These are phyloP conservation scores for Nebria salina DNA, from an alignment of 2,888 invertebrate genomes.

Conservation along the genomic window DNA sequence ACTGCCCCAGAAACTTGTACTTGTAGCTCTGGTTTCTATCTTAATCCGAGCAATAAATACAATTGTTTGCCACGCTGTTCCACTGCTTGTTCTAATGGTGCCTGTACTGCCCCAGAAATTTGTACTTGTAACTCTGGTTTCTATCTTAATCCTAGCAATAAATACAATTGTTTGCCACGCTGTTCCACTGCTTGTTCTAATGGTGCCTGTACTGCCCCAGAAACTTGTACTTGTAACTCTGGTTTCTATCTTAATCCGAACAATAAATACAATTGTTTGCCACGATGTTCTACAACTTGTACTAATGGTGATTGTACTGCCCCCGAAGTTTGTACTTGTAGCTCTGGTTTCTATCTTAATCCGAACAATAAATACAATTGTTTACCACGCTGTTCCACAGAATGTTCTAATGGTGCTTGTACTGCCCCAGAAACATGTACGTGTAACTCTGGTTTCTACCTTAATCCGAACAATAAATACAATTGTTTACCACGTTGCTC, in stretches of 20 bases:
- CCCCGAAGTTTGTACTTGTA: constrained; percentile 51
- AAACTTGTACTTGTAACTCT: constrained; percentile 53
- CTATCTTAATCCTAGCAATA: constrained; percentile 28
- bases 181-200: constrained; percentile 50
- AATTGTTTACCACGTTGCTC: constrained; percentile 34
- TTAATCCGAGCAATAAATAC: constrained; percentile 48
- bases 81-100: constrained; percentile 33
- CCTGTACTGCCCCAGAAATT: constrained; percentile 48
- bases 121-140: constrained; percentile 51
- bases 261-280: constrained; percentile 51
- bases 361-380: constrained; percentile 37
- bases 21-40: constrained; percentile 50
- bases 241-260: constrained; percentile 49
- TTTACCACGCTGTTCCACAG: constrained; percentile 48
- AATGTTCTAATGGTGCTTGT: constrained; percentile 54
- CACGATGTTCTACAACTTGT: constrained; percentile 58
- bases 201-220: constrained; percentile 63
- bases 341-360: constrained; percentile 48
- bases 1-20: constrained; percentile 36
- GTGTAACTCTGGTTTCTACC: constrained; percentile 63
- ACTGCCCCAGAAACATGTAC: constrained; percentile 48
- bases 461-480: constrained; percentile 59
- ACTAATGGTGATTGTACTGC: constrained; percentile 53
- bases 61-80: constrained; percentile 45
- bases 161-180: constrained; percentile 49